These are phyloP conservation scores for Drosophila monieri DNA, from an alignment of 2,888 invertebrate genomes.

Conservation along the genomic window DNA sequence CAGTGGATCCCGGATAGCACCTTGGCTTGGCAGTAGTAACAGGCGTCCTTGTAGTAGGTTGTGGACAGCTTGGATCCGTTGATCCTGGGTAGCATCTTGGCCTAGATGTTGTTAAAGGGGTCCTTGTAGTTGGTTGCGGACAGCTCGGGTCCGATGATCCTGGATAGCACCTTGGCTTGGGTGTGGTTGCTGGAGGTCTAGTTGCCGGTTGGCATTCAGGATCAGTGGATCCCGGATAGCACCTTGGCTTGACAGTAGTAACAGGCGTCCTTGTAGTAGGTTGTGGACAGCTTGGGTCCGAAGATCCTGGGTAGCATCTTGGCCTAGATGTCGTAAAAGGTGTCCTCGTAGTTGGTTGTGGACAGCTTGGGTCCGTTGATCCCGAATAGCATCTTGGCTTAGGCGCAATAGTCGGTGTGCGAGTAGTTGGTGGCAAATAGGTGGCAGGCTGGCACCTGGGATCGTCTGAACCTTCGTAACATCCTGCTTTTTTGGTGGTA, in stretches of 20 bases:
- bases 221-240: conserved; percentile 43
- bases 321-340: conserved; percentile 4
- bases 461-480: conserved; percentile 83
- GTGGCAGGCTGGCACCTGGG: conserved; percentile 56
- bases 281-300: neutral
- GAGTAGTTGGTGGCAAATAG: conserved; percentile 67
- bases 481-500: conserved; percentile 45
- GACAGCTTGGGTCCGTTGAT: neutral
- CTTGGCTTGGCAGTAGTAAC: conserved; percentile 2
- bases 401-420: neutral
- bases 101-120: too few relatives aligned
- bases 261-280: neutral
- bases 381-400: neutral
- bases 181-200: conserved; percentile 6
- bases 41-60: neutral
- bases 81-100: neutral
- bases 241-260: conserved; percentile 4
- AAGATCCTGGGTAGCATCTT: neutral
- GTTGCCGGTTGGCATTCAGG: neutral
- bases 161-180: conserved; percentile 33
- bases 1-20: conserved; percentile 40
- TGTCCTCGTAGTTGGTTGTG: neutral
- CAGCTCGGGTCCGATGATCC: too few relatives aligned
- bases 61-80: neutral
- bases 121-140: too few relatives aligned